Evolutionary conservation across 2,888 invertebrate species (phyloP).

Genomic region (Harpalus rubripes): DNA sequence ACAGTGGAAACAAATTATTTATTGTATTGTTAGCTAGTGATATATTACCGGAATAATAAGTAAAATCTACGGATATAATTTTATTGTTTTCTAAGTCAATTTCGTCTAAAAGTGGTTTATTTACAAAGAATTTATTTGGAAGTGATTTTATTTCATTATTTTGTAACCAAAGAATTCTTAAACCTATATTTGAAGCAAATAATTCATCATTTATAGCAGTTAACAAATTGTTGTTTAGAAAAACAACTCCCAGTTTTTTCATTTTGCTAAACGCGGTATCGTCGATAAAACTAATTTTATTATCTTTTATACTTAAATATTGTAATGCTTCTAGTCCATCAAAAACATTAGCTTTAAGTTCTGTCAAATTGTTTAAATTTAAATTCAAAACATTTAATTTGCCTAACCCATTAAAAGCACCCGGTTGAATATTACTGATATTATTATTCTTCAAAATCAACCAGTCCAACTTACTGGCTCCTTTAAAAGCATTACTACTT

Average conservation of each 20-base stretch:
- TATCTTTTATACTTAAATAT: slow-evolving; percentile 51
- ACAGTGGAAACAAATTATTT: slow-evolving; percentile 2
- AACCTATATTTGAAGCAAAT: slow-evolving; percentile 23
- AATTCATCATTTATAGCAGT: slow-evolving; percentile 10
- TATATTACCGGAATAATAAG: slow-evolving; percentile 19
- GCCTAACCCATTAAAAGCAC: slow-evolving; percentile 19
- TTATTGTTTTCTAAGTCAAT: slow-evolving; percentile 34
- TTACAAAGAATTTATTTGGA: slow-evolving; percentile 18
- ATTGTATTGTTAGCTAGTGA: slow-evolving; percentile 31
- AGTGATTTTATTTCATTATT: slow-evolving; percentile 31
- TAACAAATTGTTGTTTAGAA: slow-evolving; percentile 56
- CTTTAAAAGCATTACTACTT: slow-evolving; percentile 28
- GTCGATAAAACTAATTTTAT: slow-evolving; percentile 11
- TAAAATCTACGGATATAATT: slow-evolving; percentile 5
- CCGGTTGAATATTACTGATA: slow-evolving; percentile 17
- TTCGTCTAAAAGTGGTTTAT: slow-evolving; percentile 27
- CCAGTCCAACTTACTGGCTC: slow-evolving; percentile 23
- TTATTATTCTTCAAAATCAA: slow-evolving; percentile 41
- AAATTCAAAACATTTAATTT: slow-evolving; percentile 51
- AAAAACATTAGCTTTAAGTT: slow-evolving; percentile 18
- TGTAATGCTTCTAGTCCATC: slow-evolving; percentile 30
- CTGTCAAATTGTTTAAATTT: slow-evolving; percentile 42
- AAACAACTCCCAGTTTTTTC: slow-evolving; percentile 39
- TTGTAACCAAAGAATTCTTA: slow-evolving; percentile 40
- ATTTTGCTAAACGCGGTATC: slow-evolving; percentile 34